Conservation (phyloP, 2,888 invertebrate genomes). For the Cosmia pyralina region DNA sequence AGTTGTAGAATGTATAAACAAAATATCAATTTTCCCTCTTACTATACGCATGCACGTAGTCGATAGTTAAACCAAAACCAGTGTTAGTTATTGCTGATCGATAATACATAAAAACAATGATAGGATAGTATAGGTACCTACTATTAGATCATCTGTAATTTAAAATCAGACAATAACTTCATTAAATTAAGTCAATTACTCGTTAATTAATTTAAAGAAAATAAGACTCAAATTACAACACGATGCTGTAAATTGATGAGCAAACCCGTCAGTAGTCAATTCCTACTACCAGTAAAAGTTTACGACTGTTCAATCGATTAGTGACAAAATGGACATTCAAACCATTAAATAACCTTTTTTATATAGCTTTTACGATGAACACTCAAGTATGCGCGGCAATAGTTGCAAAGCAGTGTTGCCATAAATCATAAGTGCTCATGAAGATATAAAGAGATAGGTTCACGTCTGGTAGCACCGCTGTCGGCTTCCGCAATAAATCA, state of each 20-base stretch:
- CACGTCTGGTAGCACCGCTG: slow-evolving; percentile 54
- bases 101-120: background rate
- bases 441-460: slow-evolving; percentile 61
- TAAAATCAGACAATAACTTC: background rate
- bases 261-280: background rate
- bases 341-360: slow-evolving; percentile 9
- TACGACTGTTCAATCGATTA: slow-evolving; percentile 21
- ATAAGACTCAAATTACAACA: slow-evolving; percentile 2
- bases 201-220: slow-evolving; percentile 8
- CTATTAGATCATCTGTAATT: background rate
- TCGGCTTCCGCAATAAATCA: slow-evolving; percentile 71
- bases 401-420: slow-evolving; percentile 17
- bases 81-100: background rate
- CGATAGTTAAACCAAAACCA: slow-evolving; percentile 12
- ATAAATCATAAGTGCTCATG: slow-evolving; percentile 45
- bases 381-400: background rate
- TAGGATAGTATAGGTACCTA: background rate
- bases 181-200: background rate
- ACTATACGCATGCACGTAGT: background rate
- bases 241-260: background rate
- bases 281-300: slow-evolving; percentile 28
- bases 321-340: slow-evolving; percentile 2
- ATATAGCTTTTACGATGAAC: slow-evolving; percentile 1
- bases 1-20: slow-evolving; percentile 53
- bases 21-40: slow-evolving; percentile 21